Conservation (phyloP, 1,140 invertebrate species). For the Rhopalosiphum maidis region DNA sequence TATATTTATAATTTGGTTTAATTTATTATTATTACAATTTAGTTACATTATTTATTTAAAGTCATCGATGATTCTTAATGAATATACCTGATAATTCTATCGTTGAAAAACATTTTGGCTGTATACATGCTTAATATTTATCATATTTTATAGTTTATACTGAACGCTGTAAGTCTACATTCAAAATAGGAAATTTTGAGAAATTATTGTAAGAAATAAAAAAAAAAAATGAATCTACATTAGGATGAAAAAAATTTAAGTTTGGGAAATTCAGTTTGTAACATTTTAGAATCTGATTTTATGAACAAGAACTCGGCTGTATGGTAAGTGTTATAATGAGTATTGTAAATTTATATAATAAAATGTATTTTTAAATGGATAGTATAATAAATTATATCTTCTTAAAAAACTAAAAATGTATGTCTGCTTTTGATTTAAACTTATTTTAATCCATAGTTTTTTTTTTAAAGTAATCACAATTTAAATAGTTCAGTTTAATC, state of each 20-base stretch:
- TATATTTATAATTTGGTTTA: neutral
- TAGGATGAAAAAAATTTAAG: neutral
- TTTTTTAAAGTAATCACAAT: too few relatives aligned
- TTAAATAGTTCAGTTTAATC: too few relatives aligned
- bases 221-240: slow-evolving; percentile 3
- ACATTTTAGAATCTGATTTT: neutral
- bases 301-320: slow-evolving; percentile 10
- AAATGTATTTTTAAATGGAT: too few relatives aligned
- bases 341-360: too few relatives aligned
- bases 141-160: neutral
- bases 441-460: too few relatives aligned
- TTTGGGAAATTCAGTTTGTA: neutral
- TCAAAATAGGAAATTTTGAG: slow-evolving; percentile 10
- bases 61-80: too few relatives aligned
- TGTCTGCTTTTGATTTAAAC: too few relatives aligned
- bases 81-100: too few relatives aligned
- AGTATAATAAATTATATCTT: too few relatives aligned
- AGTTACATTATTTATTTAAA: too few relatives aligned
- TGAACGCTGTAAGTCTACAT: neutral
- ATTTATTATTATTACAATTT: neutral
- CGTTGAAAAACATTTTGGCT: too few relatives aligned
- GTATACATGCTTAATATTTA: neutral
- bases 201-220: neutral
- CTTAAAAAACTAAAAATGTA: too few relatives aligned
- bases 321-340: neutral